Percentiles rank a stretch among this genome's conserved stretches.
These are phyloP conservation scores for Arizona elegans DNA, from an alignment of 2,113 vertebrate species.

Conservation along the genomic window DNA sequence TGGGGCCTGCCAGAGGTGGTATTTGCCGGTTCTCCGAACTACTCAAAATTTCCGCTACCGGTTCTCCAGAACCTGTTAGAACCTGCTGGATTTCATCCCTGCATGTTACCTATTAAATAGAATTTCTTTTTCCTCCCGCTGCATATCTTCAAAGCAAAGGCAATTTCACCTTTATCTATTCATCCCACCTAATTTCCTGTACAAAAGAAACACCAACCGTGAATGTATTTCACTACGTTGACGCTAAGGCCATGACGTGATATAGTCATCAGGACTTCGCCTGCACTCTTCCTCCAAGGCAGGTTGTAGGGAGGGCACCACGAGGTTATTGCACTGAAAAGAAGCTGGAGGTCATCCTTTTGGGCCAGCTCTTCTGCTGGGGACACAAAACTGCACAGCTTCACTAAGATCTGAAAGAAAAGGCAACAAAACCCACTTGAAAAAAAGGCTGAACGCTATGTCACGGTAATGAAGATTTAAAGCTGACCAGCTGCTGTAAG, in stretches of 20 bases:
- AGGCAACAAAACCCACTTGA: not conserved
- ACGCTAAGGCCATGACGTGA: conserved; percentile 95
- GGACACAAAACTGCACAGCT: conserved; percentile 94
- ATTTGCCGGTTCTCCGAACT: too few relatives aligned
- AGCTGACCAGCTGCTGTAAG: too few relatives aligned
- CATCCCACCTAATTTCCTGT: not conserved
- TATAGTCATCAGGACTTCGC: conserved; percentile 98
- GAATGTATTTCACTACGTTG: conserved; percentile 98
- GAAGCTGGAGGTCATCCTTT: conserved; percentile 96
- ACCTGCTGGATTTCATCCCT: too few relatives aligned
- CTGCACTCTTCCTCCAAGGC: conserved; percentile 96
- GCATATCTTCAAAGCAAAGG: not conserved
- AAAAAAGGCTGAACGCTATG: not conserved
- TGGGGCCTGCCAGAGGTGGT: too few relatives aligned
- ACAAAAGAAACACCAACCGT: conserved; percentile 70
- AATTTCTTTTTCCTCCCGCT: not conserved
- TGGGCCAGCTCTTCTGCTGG: conserved; percentile 96
- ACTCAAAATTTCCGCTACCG: too few relatives aligned
- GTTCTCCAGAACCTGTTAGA: too few relatives aligned
- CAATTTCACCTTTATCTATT: not conserved
- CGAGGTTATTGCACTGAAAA: conserved; percentile 99
- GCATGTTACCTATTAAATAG: not conserved
- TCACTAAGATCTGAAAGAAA: conserved; percentile 87
- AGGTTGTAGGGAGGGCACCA: conserved; percentile 99
- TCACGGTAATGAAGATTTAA: too few relatives aligned